A percentile compares a stretch with the other conserved stretches of the same genome.
These are phyloP conservation scores for Phoeniculus purpureus DNA, from an alignment of 2,797 vertebrate species.

Conservation along the genomic window DNA sequence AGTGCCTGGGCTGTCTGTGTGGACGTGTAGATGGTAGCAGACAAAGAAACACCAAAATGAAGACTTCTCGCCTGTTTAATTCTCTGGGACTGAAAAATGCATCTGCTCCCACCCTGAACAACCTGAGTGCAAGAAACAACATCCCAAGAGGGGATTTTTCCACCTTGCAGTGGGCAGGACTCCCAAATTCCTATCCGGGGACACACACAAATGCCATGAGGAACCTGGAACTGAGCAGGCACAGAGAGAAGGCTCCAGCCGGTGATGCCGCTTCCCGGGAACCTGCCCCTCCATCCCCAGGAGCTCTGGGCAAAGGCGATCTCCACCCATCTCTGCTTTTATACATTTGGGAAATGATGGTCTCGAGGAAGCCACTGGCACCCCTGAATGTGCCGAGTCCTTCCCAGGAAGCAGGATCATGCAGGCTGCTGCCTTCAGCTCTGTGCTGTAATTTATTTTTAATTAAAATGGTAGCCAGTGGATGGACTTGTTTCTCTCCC, in stretches of 20 bases:
- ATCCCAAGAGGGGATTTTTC: not conserved
- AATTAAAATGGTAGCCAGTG: not conserved
- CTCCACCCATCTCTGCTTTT: not conserved
- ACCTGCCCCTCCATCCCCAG: not conserved
- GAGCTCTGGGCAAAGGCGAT: not conserved
- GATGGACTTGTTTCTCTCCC: not conserved
- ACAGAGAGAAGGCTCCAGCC: slow-evolving; percentile 14
- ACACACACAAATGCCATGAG: not conserved
- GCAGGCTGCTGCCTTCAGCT: not conserved
- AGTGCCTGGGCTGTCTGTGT: slow-evolving; percentile 6
- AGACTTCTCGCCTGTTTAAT: not conserved
- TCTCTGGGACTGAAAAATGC: not conserved
- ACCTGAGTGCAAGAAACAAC: not conserved
- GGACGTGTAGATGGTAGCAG: slow-evolving; percentile 73
- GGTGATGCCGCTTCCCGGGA: not conserved
- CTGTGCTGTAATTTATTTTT: not conserved
- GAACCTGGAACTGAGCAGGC: slow-evolving; percentile 48
- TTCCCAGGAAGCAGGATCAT: not conserved
- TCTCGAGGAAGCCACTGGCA: not conserved
- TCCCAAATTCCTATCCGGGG: not conserved
- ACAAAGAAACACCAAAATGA: slow-evolving; percentile 48
- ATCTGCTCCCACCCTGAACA: not conserved
- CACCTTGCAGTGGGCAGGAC: not conserved
- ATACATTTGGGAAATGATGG: not conserved
- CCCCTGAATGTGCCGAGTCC: not conserved